Evolutionary conservation across 2,113 vertebrate genomes (phyloP), one percentile per base, ranked within the genome.

Genomic region (Trogon surrucura): DNA sequence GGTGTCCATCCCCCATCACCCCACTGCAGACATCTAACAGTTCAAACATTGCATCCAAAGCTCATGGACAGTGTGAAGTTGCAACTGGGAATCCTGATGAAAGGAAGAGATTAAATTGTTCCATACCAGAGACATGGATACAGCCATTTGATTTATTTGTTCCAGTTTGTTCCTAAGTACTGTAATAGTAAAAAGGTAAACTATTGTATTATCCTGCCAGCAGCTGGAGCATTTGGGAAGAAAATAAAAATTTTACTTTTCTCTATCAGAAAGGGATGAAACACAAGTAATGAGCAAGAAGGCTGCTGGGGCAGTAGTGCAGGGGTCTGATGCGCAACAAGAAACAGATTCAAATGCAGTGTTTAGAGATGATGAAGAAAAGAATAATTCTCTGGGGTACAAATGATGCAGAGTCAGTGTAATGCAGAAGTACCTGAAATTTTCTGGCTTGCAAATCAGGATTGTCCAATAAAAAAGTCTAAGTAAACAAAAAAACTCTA

Each of bases 391-490:
- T 57, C 56, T 47, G 53, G 17, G 30, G 4, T 79, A 4, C 5
- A 66, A 44, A 16, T 13, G 44, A 58, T n/a, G 6, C 22, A 11
- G 10, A 20, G 25, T 71, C 34, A 71, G 2, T 41, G 13, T 67
- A 81, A 79, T 44, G 16, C 10, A 71, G 32, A 74, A 62, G 23
- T 38, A 45, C 69, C 13, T 75, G 74, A 80, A 85, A 65, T 9
- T 51, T 79, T 3, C 32, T 67, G 62, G 45, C 6, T 81, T 79
- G 61, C 7, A 81, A 71, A 54, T 62, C 13, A 89, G 16, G 13
- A 72, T 29, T 60, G 45, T 44, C 5, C 5, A 30, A 45, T 58
- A 65, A 69, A 61, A 12, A 0, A 0, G 4, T 9, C 7, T 30
- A n/a, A n/a, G 36, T 66, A 71, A 88, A 88, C 4, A 13, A 48